Base-by-base conservation (phyloP, 2,113 vertebrate genomes). In the Grammomys surdaster region DNA sequence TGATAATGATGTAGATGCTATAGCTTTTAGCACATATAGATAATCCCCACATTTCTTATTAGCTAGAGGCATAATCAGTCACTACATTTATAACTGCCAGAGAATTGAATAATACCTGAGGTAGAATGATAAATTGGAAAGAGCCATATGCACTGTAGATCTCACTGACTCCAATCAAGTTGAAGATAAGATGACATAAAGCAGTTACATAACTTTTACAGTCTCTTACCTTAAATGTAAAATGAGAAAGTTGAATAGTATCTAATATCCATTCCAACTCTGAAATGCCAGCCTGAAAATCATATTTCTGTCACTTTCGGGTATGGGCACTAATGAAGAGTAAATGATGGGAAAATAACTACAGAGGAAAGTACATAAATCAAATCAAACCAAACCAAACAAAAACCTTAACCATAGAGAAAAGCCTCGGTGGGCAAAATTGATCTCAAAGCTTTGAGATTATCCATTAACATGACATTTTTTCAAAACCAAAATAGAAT, bases 31-130 rank as follows among this genome's bases (percentile, higher is more conserved):
- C 40, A 82, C 78, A 46, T 56, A 81, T 75, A 98, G 88, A 95
- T 95, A 92, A 96, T 93, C 51, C 56, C 19, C 16, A 81, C 40
- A 92, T 95, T 43, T 95, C 54, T 95, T 81, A 95, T 84, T 93
- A 91, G 90, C 56, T 65, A 90, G 81, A 92, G 80, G 81, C 69
- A 73, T 90, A 90, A 92, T 95, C 36, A 19, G 88, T 95, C 76
- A 95, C 92, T 91, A 92, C 80, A 94, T 92, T 82, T 90, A 90
- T 92, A 96, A 93, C 93, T 96, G 65, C 46, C 56, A 75, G 51
- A 58, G 26, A 91, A 77, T 75, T 86, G 93, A 87, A 92, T 94
- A 96, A 85, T 75, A 93, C 88, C 76, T 12, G 28, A 94, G 88
- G 80, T 63, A 67, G 69, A 69, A 31, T 70, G 72, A 85, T 65